phyloP scores from a whole-genome alignment of 2,113 vertebrate species.

The Saguinus imperator region DNA sequence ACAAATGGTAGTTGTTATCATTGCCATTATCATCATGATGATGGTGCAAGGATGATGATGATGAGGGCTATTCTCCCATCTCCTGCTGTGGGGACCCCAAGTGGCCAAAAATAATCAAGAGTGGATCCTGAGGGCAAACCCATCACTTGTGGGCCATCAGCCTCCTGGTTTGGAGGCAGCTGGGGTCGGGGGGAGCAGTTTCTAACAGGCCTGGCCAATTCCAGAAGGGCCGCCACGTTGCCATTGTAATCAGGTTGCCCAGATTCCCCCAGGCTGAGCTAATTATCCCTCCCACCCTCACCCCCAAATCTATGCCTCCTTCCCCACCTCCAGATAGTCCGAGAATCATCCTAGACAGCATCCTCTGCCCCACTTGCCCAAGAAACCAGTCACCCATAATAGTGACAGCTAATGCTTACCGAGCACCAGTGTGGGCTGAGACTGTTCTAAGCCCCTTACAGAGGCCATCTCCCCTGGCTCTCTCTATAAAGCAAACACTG shows the following conservation, averaged over 20 bases:
- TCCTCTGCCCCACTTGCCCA: not conserved
- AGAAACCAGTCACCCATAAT: not conserved
- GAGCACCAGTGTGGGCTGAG: not conserved
- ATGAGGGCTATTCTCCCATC: not conserved
- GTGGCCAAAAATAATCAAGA: not conserved
- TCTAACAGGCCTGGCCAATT: not conserved
- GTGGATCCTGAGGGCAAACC: not conserved
- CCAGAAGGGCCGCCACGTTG: not conserved
- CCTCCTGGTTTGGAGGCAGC: not conserved
- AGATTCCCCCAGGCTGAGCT: not conserved
- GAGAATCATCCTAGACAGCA: not conserved
- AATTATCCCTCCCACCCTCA: not conserved
- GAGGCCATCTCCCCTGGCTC: not conserved
- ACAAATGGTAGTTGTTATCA: slow-evolving; percentile 66
- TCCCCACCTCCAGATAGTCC: not conserved
- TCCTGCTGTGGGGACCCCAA: not conserved
- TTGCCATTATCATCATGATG: slow-evolving; percentile 44
- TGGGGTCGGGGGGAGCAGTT: not conserved
- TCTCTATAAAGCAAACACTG: not conserved
- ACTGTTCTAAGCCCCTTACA: not conserved
- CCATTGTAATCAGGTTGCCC: not conserved
- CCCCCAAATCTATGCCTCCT: not conserved
- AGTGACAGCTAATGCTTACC: not conserved
- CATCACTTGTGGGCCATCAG: not conserved
- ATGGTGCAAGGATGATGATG: not conserved